Conservation (phyloP, 2,113 vertebrate genomes). For the Rhodinocichla rosea region DNA sequence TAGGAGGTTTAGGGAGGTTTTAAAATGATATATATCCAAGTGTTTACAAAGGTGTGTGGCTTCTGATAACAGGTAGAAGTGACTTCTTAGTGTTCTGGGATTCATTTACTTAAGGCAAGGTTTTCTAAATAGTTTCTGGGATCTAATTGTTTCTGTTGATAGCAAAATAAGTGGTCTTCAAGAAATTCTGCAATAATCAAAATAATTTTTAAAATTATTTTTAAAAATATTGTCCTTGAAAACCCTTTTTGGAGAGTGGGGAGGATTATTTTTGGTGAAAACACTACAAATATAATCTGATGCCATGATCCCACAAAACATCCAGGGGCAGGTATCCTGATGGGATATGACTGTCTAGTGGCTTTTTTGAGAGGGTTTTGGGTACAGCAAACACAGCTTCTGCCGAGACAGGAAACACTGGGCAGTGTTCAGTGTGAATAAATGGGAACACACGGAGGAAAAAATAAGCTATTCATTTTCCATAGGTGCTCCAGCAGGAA, state of each 20-base stretch:
- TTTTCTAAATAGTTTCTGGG: not conserved
- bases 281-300: not conserved
- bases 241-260: not conserved
- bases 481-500: not conserved
- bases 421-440: not conserved
- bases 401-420: not conserved
- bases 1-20: rapidly evolving
- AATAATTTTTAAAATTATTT: not conserved
- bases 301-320: not conserved
- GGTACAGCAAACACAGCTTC: not conserved
- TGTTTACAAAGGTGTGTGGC: not conserved
- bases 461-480: not conserved
- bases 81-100: not conserved
- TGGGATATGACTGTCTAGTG: not conserved
- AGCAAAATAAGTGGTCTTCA: not conserved
- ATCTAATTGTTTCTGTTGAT: not conserved
- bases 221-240: rapidly evolving
- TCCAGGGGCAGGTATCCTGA: not conserved
- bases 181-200: not conserved
- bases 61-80: not conserved
- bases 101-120: not conserved
- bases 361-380: not conserved
- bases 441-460: not conserved
- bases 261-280: not conserved
- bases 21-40: too few relatives aligned